These are phyloP conservation scores for Leptinotarsa tumamoca DNA, from an alignment of 2,888 invertebrate genomes.

Conservation along the genomic window DNA sequence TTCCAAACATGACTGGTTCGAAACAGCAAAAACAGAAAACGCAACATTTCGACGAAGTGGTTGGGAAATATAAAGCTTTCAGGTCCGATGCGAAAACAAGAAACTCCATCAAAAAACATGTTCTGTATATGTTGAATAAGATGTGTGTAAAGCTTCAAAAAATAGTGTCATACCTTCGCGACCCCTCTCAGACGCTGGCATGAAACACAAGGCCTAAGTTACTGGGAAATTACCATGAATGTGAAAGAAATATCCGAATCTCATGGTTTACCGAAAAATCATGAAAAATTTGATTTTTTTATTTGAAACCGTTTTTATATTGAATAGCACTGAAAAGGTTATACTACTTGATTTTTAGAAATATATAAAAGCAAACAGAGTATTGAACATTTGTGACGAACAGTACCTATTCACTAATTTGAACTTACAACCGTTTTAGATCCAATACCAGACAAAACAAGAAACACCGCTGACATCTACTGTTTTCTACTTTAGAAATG, in stretches of 20 bases:
- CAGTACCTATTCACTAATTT: no score
- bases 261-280: constrained; percentile 6
- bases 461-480: no score
- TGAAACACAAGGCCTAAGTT: constrained; percentile 69
- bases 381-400: no score
- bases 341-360: no score
- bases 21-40: not conserved
- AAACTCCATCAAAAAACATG: constrained; percentile 14
- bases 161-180: constrained; percentile 69
- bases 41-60: not conserved
- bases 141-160: constrained; percentile 58
- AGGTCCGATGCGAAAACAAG: not conserved
- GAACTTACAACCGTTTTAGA: no score
- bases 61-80: constrained; percentile 27
- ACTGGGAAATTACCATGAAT: constrained; percentile 54
- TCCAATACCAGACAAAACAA: no score
- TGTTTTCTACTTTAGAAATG: no score
- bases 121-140: constrained; percentile 16
- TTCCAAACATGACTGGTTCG: constrained; percentile 17
- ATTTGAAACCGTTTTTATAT: no score
- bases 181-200: constrained; percentile 73
- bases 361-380: no score
- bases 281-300: no score
- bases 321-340: no score
- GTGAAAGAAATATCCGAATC: constrained; percentile 21